Evolutionary conservation across 2,888 invertebrate species (phyloP).

Genomic region (Pollenia angustigena): DNA sequence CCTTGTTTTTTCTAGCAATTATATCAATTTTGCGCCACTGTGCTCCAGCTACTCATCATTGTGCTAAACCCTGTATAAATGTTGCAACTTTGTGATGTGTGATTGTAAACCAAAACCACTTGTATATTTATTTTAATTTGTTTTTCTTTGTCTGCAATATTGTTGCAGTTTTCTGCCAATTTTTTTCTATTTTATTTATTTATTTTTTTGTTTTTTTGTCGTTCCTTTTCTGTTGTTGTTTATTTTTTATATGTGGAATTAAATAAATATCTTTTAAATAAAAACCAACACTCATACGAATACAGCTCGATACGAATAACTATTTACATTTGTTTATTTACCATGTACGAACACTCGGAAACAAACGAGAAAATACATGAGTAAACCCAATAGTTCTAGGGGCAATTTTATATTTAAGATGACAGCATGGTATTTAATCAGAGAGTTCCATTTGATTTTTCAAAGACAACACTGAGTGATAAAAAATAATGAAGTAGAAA

Average conservation of each 20-base stretch:
- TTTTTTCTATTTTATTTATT: constrained; percentile 26
- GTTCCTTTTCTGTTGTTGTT: neutral
- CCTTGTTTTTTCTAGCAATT: too few relatives aligned
- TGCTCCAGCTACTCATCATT: neutral
- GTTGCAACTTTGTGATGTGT: neutral
- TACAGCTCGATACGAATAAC: constrained; percentile 30
- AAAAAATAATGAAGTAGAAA: too few relatives aligned
- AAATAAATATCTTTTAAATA: constrained; percentile 70
- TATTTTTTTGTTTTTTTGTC: constrained; percentile 6
- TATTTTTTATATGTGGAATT: constrained; percentile 44
- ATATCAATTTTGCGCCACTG: neutral
- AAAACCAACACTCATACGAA: constrained; percentile 45
- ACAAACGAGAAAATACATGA: too few relatives aligned
- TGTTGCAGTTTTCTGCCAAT: constrained; percentile 32
- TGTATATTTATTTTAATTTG: constrained; percentile 17
- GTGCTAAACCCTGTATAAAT: constrained; percentile 15
- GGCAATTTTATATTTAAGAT: neutral
- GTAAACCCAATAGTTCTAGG: neutral
- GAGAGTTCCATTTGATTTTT: too few relatives aligned
- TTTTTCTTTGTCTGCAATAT: constrained; percentile 32
- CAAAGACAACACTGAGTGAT: too few relatives aligned
- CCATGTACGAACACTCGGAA: constrained; percentile 3
- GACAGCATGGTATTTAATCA: too few relatives aligned
- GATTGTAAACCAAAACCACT: constrained; percentile 25
- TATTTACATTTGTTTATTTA: constrained; percentile 56